Evolutionary conservation across 2,797 vertebrate genomes (phyloP).

Genomic region (Falco naumanni): DNA sequence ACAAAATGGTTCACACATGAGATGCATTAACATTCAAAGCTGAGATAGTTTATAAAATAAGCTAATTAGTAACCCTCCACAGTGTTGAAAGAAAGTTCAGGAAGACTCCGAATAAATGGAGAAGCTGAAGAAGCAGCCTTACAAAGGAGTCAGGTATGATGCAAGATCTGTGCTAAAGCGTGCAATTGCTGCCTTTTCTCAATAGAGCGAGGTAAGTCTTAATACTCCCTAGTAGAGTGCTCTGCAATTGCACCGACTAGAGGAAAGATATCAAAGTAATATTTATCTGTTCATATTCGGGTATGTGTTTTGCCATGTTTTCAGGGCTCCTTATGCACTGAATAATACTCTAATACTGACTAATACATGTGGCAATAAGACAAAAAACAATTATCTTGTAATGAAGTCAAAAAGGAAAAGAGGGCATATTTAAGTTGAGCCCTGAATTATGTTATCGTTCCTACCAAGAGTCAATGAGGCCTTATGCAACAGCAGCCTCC

Average conservation of each 20-base stretch:
- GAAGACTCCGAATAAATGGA: background rate
- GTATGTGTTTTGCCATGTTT: background rate
- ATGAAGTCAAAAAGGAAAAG: background rate
- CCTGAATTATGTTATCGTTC: background rate
- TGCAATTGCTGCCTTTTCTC: slow-evolving; percentile 3
- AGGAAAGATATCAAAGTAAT: background rate
- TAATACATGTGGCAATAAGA: background rate
- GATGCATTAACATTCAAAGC: background rate
- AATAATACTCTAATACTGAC: background rate
- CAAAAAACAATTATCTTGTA: background rate
- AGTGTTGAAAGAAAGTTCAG: background rate
- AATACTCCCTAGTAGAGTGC: background rate
- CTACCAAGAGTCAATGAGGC: background rate
- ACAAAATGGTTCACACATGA: background rate
- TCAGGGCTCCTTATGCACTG: background rate
- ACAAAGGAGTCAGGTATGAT: background rate
- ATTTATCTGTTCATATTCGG: background rate
- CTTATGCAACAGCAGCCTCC: background rate
- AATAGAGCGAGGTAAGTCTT: slow-evolving; percentile 51
- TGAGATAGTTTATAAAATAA: background rate
- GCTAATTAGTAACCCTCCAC: background rate
- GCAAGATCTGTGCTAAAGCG: background rate
- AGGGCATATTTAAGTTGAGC: background rate
- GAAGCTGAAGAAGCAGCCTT: background rate
- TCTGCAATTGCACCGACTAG: background rate